Evolutionary conservation across 1,140 invertebrate genomes (phyloP), one percentile per base, ranked within the genome.

Genomic region (Notospermus geniculatus): DNA sequence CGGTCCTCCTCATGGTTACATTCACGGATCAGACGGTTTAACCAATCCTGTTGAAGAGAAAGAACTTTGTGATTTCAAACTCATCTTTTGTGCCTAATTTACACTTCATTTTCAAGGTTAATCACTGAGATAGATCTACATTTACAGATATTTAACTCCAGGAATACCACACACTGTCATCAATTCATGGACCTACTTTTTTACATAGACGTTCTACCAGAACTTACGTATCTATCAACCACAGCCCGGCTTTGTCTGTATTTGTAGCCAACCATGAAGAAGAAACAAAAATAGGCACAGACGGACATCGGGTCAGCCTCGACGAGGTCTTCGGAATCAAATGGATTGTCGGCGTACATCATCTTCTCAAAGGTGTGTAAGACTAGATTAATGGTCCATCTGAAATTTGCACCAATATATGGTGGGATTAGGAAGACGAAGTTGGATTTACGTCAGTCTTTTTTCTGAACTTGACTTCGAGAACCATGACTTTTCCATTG

Each of bases 261-360:
- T 62, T 79, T 80, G 65, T 72, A 80, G 15, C 74, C 76, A 53
- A 79, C 67, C 77, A 80, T 79, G 54, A 80, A 76, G 66, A 80
- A 78, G 57, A 69, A 76, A 29, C 70, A 67, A 57, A 79, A 77
- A 61, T 77, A 80, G 19, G 76, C 64, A 69, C 73, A 72, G 46
- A 79, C 70, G n/a, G 78, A 71, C 68, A 69, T 74, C 1, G 70
- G 59, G 50, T 79, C 77, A 57, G 71, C 76, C 77, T 79, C 75
- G 27, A 74, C 75, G 32, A 80, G 62, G 62, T 80, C 78, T 50
- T 77, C 75, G 9, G 78, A 78, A 60, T 76, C 69, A 70, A 79
- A 77, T 23, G 74, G 75, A 41, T 72, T 77, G 27, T 78, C 70
- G 58, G 66, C 65, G 66, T 77, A 73, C 60, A 79, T 75, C 74